Evolutionary conservation across 1,140 invertebrate species (phyloP).

Genomic region (Nephotettix cincticeps): DNA sequence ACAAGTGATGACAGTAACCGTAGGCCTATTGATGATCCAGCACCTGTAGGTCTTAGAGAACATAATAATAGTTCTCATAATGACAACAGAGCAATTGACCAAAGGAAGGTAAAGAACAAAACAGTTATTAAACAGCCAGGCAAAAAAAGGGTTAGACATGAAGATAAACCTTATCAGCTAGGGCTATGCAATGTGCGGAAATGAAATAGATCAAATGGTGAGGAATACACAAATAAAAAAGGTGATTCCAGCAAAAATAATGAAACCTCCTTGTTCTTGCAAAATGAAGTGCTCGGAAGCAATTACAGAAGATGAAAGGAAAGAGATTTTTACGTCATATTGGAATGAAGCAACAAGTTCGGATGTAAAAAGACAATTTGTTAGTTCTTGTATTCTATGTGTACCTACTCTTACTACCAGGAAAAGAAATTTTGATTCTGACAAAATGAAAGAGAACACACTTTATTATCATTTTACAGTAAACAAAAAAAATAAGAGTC

Average conservation of each 20-base stretch:
- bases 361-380: slow-evolving; percentile 22
- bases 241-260: neutral
- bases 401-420: neutral
- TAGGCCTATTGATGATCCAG: neutral
- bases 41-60: neutral
- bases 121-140: slow-evolving; percentile 11
- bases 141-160: slow-evolving; percentile 6
- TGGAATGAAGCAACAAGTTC: slow-evolving; percentile 18
- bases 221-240: slow-evolving; percentile 5
- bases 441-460: slow-evolving; percentile 14
- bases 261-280: slow-evolving; percentile 25
- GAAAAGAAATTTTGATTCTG: slow-evolving; percentile 18
- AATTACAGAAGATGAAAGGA: slow-evolving; percentile 10
- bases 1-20: neutral
- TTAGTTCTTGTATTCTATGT: slow-evolving; percentile 2
- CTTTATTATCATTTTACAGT: slow-evolving; percentile 10
- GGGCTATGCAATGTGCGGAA: slow-evolving; percentile 5
- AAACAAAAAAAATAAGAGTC: slow-evolving; percentile 17
- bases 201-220: slow-evolving; percentile 4
- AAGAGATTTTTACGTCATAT: slow-evolving; percentile 7
- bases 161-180: too few species aligned
- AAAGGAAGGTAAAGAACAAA: slow-evolving; percentile 3
- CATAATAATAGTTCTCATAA: neutral
- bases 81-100: neutral
- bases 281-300: slow-evolving; percentile 10